These are phyloP conservation scores for Agonopterix alstromeriana DNA, from an alignment of 2,888 invertebrate genomes.

Conservation along the genomic window DNA sequence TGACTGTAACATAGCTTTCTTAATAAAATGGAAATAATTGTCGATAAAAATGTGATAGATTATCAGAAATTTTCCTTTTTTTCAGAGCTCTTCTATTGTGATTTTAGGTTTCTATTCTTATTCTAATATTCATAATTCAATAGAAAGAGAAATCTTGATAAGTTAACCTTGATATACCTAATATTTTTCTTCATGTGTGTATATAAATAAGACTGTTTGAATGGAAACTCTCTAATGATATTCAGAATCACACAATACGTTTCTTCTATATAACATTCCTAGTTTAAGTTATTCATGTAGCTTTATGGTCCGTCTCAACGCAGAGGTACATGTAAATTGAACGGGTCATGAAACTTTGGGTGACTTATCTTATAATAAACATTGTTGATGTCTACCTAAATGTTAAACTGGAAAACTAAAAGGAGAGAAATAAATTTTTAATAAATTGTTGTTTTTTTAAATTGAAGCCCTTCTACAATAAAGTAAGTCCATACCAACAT, in stretches of 20 bases:
- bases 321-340: too few species aligned
- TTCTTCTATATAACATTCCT: slow-evolving; percentile 36
- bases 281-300: too few species aligned
- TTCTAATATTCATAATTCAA: neutral
- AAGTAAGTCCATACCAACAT: too few species aligned
- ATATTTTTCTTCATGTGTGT: slow-evolving; percentile 26
- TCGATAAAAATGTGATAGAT: slow-evolving; percentile 7
- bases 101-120: neutral
- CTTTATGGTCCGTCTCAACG: too few species aligned
- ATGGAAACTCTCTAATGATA: slow-evolving; percentile 36
- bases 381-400: slow-evolving; percentile 51
- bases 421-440: slow-evolving; percentile 45
- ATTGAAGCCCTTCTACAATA: too few species aligned
- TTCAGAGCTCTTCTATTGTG: neutral
- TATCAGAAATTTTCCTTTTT: neutral
- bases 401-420: slow-evolving; percentile 35
- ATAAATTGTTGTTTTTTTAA: slow-evolving; percentile 10
- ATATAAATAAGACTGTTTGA: slow-evolving; percentile 51
- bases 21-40: slow-evolving; percentile 3
- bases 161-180: neutral
- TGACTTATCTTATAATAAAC: slow-evolving; percentile 21
- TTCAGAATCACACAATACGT: slow-evolving; percentile 59
- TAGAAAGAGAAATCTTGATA: neutral
- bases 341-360: too few species aligned
- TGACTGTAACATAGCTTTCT: neutral